Percentiles rank a stretch among this genome's conserved stretches.
phyloP scores from a whole-genome alignment of 2,888 invertebrate species.

The Chymomyza caudatula region DNA sequence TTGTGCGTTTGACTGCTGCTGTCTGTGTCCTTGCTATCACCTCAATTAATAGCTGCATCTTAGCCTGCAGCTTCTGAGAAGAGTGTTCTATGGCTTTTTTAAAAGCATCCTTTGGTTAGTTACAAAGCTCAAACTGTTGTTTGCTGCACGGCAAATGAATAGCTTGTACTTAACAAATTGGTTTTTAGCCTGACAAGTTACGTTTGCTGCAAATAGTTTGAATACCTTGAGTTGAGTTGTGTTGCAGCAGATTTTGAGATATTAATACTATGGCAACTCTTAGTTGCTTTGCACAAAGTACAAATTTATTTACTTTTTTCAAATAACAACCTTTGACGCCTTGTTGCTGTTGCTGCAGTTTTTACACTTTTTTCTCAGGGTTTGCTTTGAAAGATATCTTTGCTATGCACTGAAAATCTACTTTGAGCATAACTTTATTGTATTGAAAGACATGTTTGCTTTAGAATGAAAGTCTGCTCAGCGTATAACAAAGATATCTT shows the following conservation, averaged over 20 bases:
- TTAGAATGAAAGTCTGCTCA: no score
- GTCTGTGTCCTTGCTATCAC: conserved; percentile 25
- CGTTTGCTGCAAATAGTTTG: background rate
- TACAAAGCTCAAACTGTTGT: background rate
- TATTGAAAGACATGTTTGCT: no score
- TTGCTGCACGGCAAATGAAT: background rate
- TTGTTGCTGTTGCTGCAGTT: background rate
- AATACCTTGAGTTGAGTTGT: background rate
- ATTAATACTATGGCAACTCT: background rate
- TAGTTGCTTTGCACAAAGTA: background rate
- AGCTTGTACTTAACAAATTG: conserved; percentile 4
- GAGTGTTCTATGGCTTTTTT: background rate
- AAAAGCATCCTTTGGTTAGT: background rate
- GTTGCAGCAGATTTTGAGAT: background rate
- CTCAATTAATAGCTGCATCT: conserved; percentile 56
- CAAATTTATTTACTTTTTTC: background rate
- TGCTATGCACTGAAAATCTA: no score
- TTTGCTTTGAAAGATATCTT: no score
- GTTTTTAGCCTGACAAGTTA: background rate
- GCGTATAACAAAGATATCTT: no score
- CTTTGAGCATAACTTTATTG: no score
- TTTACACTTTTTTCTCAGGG: no score
- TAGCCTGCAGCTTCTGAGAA: conserved; percentile 11
- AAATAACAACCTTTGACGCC: no score
- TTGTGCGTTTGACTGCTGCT: background rate